phyloP scores from a whole-genome alignment of 64 coral and sea anemone genomes.

The Orbicella faveolata region DNA sequence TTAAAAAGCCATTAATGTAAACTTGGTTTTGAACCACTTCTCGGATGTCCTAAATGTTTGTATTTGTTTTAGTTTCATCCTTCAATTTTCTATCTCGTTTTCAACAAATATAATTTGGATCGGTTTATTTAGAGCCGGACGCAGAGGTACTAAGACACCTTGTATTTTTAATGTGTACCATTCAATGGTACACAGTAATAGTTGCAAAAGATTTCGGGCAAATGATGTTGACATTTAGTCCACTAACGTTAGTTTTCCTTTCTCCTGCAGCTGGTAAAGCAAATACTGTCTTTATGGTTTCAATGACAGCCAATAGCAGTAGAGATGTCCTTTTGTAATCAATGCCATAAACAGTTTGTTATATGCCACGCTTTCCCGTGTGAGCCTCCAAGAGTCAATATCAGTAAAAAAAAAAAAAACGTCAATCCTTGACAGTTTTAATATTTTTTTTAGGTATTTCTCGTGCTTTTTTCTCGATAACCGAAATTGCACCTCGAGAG shows the following conservation, averaged over 20 bases:
- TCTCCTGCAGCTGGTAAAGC: neutral
- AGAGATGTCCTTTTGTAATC: neutral
- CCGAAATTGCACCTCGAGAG: neutral
- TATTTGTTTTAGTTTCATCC: too few species aligned
- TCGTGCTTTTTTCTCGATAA: neutral
- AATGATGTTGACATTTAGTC: neutral
- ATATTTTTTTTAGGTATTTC: neutral
- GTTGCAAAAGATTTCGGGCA: neutral
- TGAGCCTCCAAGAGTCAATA: neutral
- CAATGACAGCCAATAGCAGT: neutral
- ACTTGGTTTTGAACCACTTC: too few species aligned
- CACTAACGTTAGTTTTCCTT: neutral
- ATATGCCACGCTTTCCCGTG: constrained; percentile 1
- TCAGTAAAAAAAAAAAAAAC: too few species aligned
- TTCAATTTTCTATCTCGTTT: too few species aligned
- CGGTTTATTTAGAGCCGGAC: too few species aligned
- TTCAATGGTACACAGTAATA: neutral
- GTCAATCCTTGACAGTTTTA: neutral
- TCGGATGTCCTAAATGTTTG: too few species aligned
- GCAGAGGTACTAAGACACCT: too few species aligned
- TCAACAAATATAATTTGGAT: too few species aligned
- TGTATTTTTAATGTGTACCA: neutral
- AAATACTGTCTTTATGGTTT: neutral
- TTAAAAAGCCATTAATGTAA: too few species aligned
- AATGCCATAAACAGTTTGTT: neutral